A percentile compares a stretch with the other conserved stretches of the same genome.
phyloP scores from a whole-genome alignment of 1,140 invertebrate species.

The Monomorium pharaonis region DNA sequence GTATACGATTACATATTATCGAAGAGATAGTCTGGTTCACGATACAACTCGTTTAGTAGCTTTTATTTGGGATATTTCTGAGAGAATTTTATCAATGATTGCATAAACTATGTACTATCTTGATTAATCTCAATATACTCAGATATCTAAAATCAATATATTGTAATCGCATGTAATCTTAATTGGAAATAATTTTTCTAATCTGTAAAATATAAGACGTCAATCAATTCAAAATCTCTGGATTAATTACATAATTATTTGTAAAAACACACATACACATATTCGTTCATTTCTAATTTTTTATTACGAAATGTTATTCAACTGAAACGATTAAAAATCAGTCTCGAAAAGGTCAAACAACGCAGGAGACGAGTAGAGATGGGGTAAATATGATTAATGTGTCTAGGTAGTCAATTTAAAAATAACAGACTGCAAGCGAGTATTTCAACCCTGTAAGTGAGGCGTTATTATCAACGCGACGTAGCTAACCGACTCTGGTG shows the following conservation, averaged over 20 bases:
- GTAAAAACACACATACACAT: not conserved
- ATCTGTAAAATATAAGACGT: not conserved
- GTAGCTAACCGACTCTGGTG: slow-evolving; percentile 66
- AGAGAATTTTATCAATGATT: not conserved
- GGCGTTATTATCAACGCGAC: slow-evolving; percentile 37
- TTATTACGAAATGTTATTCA: not conserved
- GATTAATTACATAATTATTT: not conserved
- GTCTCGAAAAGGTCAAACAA: not conserved
- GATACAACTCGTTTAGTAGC: not conserved
- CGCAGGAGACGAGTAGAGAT: not conserved
- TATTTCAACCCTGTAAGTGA: not conserved
- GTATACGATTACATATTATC: not conserved
- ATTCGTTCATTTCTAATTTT: not conserved
- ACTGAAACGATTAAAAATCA: not conserved
- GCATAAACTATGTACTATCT: not conserved
- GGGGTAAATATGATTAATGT: not conserved
- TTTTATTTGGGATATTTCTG: not conserved
- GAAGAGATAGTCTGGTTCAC: not conserved
- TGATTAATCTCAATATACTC: not conserved
- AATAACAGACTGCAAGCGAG: not conserved
- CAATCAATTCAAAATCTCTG: not conserved
- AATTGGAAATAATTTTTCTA: not conserved
- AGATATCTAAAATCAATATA: not conserved
- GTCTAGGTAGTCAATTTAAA: not conserved
- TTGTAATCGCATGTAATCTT: not conserved